Conservation (phyloP, 2,797 vertebrate genomes). For the Enteromius argenteus region DNA sequence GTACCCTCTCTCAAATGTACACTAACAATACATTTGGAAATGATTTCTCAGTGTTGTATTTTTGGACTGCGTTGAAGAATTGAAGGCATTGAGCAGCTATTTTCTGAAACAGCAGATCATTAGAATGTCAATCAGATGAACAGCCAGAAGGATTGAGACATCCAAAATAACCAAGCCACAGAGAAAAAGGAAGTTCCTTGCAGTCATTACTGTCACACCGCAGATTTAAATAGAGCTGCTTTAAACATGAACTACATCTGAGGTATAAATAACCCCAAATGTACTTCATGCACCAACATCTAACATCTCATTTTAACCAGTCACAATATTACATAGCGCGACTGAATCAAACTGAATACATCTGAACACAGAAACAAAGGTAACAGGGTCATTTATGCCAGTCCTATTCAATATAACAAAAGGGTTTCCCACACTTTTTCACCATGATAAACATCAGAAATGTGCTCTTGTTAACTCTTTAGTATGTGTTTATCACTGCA, state of each 20-base stretch:
- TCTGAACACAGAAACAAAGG: background rate
- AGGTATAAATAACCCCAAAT: background rate
- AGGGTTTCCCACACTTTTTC: background rate
- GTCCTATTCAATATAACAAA: background rate
- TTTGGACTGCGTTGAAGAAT: background rate
- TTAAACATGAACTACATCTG: background rate
- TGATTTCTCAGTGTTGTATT: background rate
- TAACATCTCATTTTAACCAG: background rate
- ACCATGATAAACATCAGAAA: background rate
- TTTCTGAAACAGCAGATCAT: constrained; percentile 7
- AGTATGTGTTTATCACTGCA: constrained; percentile 26
- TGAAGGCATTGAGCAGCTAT: background rate
- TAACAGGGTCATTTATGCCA: background rate
- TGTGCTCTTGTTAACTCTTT: background rate
- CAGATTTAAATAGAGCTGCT: constrained; percentile 6
- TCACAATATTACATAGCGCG: background rate
- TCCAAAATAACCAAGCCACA: background rate
- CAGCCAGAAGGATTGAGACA: background rate
- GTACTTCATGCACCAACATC: background rate
- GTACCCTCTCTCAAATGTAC: background rate
- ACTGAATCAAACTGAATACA: background rate
- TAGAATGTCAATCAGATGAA: background rate
- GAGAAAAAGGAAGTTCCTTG: background rate
- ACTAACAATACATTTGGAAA: background rate
- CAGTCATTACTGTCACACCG: constrained; percentile 3